A percentile compares a stretch with the other conserved stretches of the same genome.
These are phyloP conservation scores for Perca schrenkii DNA, from an alignment of 2,113 vertebrate genomes.

Conservation along the genomic window DNA sequence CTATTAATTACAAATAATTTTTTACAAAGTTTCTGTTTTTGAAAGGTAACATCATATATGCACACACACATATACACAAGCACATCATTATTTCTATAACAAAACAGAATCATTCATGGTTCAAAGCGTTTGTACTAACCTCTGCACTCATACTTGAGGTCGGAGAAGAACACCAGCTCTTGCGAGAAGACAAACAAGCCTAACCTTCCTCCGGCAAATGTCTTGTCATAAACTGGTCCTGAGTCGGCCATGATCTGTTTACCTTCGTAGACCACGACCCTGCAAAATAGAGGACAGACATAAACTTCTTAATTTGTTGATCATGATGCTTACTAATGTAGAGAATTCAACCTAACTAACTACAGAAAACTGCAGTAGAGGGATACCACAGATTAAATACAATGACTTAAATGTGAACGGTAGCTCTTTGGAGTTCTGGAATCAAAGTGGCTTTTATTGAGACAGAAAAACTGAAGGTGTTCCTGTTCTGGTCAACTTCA, in stretches of 20 bases:
- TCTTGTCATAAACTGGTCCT: conserved; percentile 94
- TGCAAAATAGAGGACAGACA: conserved; percentile 65
- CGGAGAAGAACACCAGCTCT: conserved; percentile 98
- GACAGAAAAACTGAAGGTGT: not conserved
- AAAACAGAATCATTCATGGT: not conserved
- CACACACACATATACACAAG: not conserved
- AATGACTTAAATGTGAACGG: not conserved
- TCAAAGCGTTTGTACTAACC: conserved; percentile 85
- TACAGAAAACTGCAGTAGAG: not conserved
- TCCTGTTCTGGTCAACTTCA: not conserved
- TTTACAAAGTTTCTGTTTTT: not conserved
- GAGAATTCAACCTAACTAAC: not conserved
- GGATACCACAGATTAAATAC: not conserved
- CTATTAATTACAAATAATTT: not conserved
- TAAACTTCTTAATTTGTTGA: not conserved
- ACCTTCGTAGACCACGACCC: conserved; percentile 96
- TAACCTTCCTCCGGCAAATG: conserved; percentile 94
- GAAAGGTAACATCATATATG: not conserved
- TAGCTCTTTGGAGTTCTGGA: not conserved
- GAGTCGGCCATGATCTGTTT: conserved; percentile 99
- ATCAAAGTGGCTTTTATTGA: not conserved
- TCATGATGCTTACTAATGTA: not conserved
- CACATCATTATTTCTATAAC: not conserved
- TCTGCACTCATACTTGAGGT: conserved; percentile 99
- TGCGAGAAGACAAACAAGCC: conserved; percentile 99